phyloP scores from a whole-genome alignment of 2,888 invertebrate species.

The Adelphocoris suturalis region DNA sequence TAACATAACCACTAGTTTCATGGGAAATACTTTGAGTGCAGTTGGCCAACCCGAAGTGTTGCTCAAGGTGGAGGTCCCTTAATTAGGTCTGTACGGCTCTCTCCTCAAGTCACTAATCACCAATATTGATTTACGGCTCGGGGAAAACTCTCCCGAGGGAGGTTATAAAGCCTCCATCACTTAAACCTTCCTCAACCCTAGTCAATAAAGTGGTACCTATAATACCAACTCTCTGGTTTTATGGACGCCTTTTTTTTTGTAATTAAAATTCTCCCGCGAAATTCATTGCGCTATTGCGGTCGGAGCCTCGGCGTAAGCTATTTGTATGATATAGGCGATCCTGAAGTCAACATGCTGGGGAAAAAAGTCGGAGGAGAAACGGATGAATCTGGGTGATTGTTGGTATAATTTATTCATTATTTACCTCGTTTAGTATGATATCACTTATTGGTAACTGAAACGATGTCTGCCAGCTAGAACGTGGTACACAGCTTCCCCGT shows the following conservation, averaged over 20 bases:
- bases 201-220: conserved; percentile 58
- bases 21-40: not conserved
- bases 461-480: no score
- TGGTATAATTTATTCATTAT: not conserved
- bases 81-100: conserved; percentile 54
- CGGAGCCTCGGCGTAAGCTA: not conserved
- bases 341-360: not conserved
- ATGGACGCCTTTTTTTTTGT: conserved; percentile 38
- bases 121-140: conserved; percentile 54
- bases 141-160: conserved; percentile 42
- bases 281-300: conserved; percentile 1
- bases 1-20: not conserved
- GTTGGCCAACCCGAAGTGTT: conserved; percentile 28
- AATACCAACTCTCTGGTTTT: conserved; percentile 43
- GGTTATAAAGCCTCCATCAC: conserved; percentile 64
- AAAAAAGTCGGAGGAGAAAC: not conserved
- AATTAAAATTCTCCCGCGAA: conserved; percentile 46
- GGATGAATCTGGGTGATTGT: not conserved
- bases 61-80: conserved; percentile 30
- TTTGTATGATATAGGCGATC: not conserved
- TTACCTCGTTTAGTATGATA: no score
- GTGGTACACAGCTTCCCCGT: no score
- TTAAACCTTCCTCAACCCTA: conserved; percentile 37
- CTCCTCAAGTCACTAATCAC: conserved; percentile 53
- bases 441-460: no score